Percentiles rank a stretch among this genome's conserved stretches.
phyloP scores from a whole-genome alignment of 2,888 invertebrate genomes.

The Watsonalla binaria region DNA sequence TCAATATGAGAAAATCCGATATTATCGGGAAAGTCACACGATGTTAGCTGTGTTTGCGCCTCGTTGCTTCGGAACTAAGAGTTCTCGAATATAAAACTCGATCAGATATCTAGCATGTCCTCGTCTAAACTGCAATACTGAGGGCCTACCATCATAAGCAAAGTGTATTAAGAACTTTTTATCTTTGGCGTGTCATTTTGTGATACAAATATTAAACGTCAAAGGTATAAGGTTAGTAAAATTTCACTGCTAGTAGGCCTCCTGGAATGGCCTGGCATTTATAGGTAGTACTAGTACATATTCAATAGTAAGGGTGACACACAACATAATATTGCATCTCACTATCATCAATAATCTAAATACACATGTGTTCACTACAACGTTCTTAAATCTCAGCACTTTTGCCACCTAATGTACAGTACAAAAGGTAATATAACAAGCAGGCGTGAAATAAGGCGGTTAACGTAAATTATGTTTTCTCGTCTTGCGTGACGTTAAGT shows the following conservation, averaged over 20 bases:
- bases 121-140: too few relatives aligned
- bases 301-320: too few relatives aligned
- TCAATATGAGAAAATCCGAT: conserved; percentile 49
- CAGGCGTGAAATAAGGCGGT: conserved; percentile 16
- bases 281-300: too few relatives aligned
- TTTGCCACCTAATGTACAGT: neutral
- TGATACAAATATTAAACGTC: too few relatives aligned
- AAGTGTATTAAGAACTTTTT: too few relatives aligned
- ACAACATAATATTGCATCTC: neutral
- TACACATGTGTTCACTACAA: neutral
- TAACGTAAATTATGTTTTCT: conserved; percentile 26
- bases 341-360: neutral
- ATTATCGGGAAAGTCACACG: conserved; percentile 20
- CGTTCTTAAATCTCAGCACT: neutral
- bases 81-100: neutral
- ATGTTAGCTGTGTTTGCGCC: conserved; percentile 19
- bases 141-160: too few relatives aligned
- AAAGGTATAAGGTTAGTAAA: too few relatives aligned
- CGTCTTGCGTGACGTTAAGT: conserved; percentile 32
- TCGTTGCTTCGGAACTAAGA: conserved; percentile 16
- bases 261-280: too few relatives aligned
- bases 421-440: neutral
- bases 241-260: too few relatives aligned
- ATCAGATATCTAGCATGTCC: neutral
- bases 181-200: too few relatives aligned